Base-by-base conservation (phyloP, 2,888 invertebrate species). In the Stenichneumon culpator region DNA sequence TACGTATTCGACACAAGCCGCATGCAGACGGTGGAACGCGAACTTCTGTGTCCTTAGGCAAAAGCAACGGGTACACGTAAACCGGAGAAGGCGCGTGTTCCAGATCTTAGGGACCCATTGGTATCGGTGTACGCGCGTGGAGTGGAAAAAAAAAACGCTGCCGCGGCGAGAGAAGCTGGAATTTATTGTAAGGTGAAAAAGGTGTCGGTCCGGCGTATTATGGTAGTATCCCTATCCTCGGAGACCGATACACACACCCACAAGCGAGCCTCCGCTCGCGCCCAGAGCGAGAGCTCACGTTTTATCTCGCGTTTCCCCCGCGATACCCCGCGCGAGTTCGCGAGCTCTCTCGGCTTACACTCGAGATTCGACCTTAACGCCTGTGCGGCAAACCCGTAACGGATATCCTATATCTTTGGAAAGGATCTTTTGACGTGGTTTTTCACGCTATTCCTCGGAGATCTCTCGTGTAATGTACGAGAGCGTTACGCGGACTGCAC, bases 381-480 rank as follows among this genome's bases (percentile, higher is more conserved):
- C 89, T 19, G 88, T 90, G 88, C 91, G 89, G 89, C 87, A 88
- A 83, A 88, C 89, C 90, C 89, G 90, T 88, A 89, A 89, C 91
- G 91, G 90, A 91, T 91, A 91, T 89, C 88, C 89, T 91, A 91
- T 87, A 87, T 92, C 92, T 91, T 89, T 90, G 90, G 90, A 89
- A 90, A 89, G 90, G 91, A 92, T 92, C 92, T 91, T 81, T 85
- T 83, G 88, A 79, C 84, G 87, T 39, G 75, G 81, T 87, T 89
- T 89, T 88, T 88, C 88, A 86, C 84, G 84, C 85, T 79, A 67
- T 85, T 85, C 83, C 82, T 77, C 86, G 86, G 85, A 86, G 82
- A 86, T 86, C 83, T 79, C 82, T 79, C 74, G 72, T 77, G 52
- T 74, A 73, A 52, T 50, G 67, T 75, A 75, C 82, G 79, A 72